Base-by-base conservation (phyloP, 2,797 vertebrate species). In the Scyliorhinus canicula region DNA sequence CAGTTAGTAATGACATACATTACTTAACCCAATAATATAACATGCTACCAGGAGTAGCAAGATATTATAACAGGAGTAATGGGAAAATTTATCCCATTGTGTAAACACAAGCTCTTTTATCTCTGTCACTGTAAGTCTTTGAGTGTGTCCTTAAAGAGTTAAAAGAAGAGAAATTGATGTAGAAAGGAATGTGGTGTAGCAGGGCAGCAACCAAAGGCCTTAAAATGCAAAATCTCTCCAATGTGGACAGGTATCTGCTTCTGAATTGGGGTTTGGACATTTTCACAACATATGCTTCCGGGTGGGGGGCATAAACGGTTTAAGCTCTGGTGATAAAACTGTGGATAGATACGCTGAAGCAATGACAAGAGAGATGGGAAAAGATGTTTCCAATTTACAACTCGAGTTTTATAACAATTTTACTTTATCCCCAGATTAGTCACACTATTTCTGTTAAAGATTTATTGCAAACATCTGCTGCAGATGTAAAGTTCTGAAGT, bases 401-500 rank as follows among this genome's bases (percentile, higher is more conserved):
- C 88, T 91, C 12, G 21, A 65, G 60, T 65, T 65, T 91, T 65
- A 65, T 91, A 63, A 91, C 60, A 60, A 60, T 63, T 91, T 91
- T 12, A 26, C 88, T 91, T 91, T 44, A 91, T 91, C 88, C 24
- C 19, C 44, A n/a, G 88, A 91, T 65, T 91, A 91, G 88, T 63
- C 88, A 91, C 88, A 91, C 57, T 65, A 40, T 91, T 65, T 44
- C 88, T 63, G 57, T 91, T 50, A 19, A 40, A n/a, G 19, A 91
- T 91, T 65, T 91, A 91, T 91, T 91, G 88, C 57, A 65, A 91
- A 91, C 88, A 91, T 91, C 88, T 91, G 88, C 65, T 63, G 88
- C 88, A 91, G 88, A 91, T 91, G 88, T 44, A 91, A 91, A 40
- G 40, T 40, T 91, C 65, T 65, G 57, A 65, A 91, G 40, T 24